Evolutionary conservation across 2,797 vertebrate genomes (phyloP).

Genomic region (Centroberyx gerrardi): DNA sequence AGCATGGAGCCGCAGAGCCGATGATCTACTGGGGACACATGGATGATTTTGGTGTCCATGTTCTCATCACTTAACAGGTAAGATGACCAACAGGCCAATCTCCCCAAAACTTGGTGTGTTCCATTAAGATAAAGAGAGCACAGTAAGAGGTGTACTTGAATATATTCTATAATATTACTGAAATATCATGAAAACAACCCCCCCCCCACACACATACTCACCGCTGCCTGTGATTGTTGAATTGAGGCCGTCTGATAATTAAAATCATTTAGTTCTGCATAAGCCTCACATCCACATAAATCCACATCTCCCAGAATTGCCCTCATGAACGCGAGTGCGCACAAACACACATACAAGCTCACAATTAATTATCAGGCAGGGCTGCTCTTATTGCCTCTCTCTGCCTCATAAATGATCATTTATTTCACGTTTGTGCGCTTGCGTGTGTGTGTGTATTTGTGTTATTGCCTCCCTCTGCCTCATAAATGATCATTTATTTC

Average conservation of each 20-base stretch:
- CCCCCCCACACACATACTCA: slow-evolving; percentile 25
- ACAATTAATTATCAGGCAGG: slow-evolving; percentile 77
- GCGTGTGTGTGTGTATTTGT: slow-evolving; percentile 64
- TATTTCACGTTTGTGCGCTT: slow-evolving; percentile 77
- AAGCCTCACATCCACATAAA: slow-evolving; percentile 78
- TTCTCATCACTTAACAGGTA: slow-evolving; percentile 34
- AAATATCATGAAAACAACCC: neutral
- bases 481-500: slow-evolving; percentile 73
- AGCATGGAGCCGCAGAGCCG: neutral
- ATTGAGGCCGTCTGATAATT: slow-evolving; percentile 78
- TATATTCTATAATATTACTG: neutral
- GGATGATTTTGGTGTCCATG: slow-evolving; percentile 33
- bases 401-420: slow-evolving; percentile 80
- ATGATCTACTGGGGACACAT: slow-evolving; percentile 31
- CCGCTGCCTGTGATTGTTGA: slow-evolving; percentile 62
- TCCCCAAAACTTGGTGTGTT: neutral
- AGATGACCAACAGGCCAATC: neutral
- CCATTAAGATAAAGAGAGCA: neutral
- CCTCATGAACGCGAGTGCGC: slow-evolving; percentile 13
- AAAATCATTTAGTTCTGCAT: slow-evolving; percentile 77
- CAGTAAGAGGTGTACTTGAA: slow-evolving; percentile 16
- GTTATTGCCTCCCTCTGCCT: slow-evolving; percentile 75
- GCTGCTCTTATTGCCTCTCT: slow-evolving; percentile 78
- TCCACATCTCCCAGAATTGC: slow-evolving; percentile 68
- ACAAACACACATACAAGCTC: slow-evolving; percentile 34